These are phyloP conservation scores for Coccyzus lansbergi DNA, from an alignment of 2,797 vertebrate genomes.

Conservation along the genomic window DNA sequence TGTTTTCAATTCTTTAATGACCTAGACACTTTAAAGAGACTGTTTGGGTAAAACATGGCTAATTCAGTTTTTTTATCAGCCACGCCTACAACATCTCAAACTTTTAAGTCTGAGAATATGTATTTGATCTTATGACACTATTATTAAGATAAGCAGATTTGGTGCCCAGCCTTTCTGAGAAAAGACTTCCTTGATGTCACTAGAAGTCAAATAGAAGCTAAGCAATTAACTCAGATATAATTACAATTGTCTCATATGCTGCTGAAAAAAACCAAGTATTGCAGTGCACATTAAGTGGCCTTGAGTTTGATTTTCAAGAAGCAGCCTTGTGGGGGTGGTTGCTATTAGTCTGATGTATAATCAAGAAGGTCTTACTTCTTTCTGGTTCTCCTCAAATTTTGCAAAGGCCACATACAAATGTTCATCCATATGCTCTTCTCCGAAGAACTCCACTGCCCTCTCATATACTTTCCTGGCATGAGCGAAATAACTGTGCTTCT, in stretches of 20 bases:
- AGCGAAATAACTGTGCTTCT: constrained; percentile 92
- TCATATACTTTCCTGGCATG: constrained; percentile 91
- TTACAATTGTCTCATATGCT: background rate
- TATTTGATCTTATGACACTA: background rate
- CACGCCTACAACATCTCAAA: background rate
- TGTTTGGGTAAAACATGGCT: background rate
- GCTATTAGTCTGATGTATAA: background rate
- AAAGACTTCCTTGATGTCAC: background rate
- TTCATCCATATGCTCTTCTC: constrained; percentile 91
- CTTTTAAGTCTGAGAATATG: background rate
- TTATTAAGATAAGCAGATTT: background rate
- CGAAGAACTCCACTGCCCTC: constrained; percentile 94
- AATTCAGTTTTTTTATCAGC: background rate
- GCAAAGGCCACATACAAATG: constrained; percentile 95
- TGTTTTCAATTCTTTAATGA: background rate
- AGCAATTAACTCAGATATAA: background rate
- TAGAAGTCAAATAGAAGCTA: background rate
- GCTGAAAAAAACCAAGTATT: background rate
- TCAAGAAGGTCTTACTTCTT: constrained; percentile 82
- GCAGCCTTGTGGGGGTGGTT: fast-evolving
- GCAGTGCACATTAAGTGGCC: fast-evolving
- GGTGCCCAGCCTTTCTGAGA: background rate
- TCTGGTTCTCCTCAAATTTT: constrained; percentile 95
- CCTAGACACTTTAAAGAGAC: background rate
- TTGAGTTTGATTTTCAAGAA: background rate